phyloP scores from a whole-genome alignment of 2,888 invertebrate species.

The Ophion costatus region DNA sequence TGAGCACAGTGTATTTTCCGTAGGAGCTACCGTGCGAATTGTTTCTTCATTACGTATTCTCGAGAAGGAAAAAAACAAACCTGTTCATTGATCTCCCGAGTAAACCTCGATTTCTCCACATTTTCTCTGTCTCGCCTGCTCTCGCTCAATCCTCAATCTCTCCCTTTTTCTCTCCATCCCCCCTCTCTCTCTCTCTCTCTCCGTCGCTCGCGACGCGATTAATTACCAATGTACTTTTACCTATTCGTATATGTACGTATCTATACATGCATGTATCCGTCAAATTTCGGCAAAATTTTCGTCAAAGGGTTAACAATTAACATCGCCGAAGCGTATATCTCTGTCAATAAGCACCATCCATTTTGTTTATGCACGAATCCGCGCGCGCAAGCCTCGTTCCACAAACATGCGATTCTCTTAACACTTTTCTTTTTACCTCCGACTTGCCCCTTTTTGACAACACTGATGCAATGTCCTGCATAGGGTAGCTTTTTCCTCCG shows the following conservation, averaged over 20 bases:
- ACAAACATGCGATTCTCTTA: constrained; percentile 70
- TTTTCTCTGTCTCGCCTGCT: background rate
- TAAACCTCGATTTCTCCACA: background rate
- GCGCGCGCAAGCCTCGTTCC: constrained; percentile 68
- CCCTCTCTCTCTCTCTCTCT: background rate
- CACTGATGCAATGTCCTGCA: constrained; percentile 14
- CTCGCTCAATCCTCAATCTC: background rate
- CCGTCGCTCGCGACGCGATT: background rate
- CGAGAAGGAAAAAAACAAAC: constrained; percentile 28
- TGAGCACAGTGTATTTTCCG: constrained; percentile 31
- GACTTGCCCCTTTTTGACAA: constrained; percentile 23
- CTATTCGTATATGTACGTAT: background rate
- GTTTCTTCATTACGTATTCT: constrained; percentile 25
- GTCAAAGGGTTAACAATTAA: background rate
- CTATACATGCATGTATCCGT: background rate
- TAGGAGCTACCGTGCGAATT: constrained; percentile 32
- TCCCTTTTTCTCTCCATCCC: background rate
- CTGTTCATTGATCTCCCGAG: constrained; percentile 15
- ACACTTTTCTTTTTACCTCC: constrained; percentile 7
- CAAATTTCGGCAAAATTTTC: constrained; percentile 20
- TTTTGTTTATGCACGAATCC: constrained; percentile 76
- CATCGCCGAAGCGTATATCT: constrained; percentile 49
- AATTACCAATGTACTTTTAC: background rate
- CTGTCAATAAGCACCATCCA: constrained; percentile 75
- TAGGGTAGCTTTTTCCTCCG: too few relatives aligned